A percentile compares a stretch with the other conserved stretches of the same genome.
Evolutionary conservation across 2,113 vertebrate genomes (phyloP).

Genomic region (Dinomys branickii): DNA sequence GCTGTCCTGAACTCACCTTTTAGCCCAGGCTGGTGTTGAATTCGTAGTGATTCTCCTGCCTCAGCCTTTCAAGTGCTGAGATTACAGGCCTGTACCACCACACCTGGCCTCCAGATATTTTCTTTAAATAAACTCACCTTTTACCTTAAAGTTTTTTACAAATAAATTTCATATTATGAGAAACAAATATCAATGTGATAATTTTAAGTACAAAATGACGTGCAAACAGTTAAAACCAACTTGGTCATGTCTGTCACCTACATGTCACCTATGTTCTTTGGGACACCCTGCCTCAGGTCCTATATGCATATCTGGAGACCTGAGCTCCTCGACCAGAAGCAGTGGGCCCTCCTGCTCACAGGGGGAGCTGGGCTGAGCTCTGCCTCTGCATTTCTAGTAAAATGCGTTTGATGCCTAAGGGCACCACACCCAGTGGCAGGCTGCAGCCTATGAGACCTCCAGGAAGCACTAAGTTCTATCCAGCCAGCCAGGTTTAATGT

Average conservation of each 20-base stretch:
- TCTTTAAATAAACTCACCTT: background rate
- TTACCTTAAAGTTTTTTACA: background rate
- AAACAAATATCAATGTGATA: background rate
- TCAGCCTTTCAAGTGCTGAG: background rate
- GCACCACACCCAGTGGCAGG: accelerated
- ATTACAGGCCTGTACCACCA: background rate
- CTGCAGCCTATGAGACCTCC: background rate
- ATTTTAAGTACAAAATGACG: background rate
- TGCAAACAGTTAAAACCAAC: background rate
- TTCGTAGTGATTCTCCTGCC: background rate
- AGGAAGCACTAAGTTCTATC: background rate
- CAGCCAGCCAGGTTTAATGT: accelerated
- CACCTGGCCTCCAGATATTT: background rate
- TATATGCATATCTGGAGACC: background rate
- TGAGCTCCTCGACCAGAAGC: background rate
- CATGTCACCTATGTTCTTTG: accelerated
- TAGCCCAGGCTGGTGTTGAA: background rate
- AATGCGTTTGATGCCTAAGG: background rate
- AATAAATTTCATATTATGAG: background rate
- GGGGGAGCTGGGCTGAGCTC: background rate
- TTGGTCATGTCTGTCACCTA: background rate
- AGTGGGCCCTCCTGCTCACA: background rate
- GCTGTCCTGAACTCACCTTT: background rate
- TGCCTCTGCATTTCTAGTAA: background rate
- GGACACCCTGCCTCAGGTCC: background rate